These are phyloP conservation scores for Scaptomyza hsui DNA, from an alignment of 1,140 invertebrate genomes.

Conservation along the genomic window DNA sequence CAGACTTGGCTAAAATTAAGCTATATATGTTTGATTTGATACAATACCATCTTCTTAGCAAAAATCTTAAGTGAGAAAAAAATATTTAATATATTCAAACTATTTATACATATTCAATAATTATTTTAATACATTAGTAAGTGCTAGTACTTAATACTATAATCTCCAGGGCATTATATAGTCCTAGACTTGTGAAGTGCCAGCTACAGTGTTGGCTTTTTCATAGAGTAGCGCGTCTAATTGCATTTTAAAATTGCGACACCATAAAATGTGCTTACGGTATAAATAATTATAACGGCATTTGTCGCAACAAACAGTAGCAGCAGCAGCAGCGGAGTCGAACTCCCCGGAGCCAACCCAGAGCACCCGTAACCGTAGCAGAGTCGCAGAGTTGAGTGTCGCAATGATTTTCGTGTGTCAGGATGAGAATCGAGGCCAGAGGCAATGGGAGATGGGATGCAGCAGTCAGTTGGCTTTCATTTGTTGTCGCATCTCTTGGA, in stretches of 20 bases:
- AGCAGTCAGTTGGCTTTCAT: constrained; percentile 44
- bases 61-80: too few species aligned
- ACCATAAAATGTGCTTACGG: constrained; percentile 82
- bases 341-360: constrained; percentile 13
- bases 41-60: too few species aligned
- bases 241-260: constrained; percentile 83
- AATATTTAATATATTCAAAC: too few species aligned
- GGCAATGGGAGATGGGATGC: constrained; percentile 17
- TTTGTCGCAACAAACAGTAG: constrained; percentile 74
- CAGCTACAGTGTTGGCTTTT: constrained; percentile 24
- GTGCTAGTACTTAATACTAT: too few species aligned
- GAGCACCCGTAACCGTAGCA: constrained; percentile 8
- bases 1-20: too few species aligned
- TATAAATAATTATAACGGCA: constrained; percentile 83
- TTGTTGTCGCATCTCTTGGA: constrained; percentile 78
- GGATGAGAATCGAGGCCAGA: constrained; percentile 20
- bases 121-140: too few species aligned
- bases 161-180: constrained; percentile 5
- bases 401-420: constrained; percentile 76
- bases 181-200: constrained; percentile 1
- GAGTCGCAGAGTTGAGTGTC: constrained; percentile 25
- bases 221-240: constrained; percentile 68
- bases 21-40: too few species aligned
- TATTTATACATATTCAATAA: too few species aligned
- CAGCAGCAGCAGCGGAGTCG: constrained; percentile 16